A percentile compares a stretch with the other conserved stretches of the same genome.
Conservation (phyloP, 2,888 invertebrate genomes). For the Arenicola marina region DNA sequence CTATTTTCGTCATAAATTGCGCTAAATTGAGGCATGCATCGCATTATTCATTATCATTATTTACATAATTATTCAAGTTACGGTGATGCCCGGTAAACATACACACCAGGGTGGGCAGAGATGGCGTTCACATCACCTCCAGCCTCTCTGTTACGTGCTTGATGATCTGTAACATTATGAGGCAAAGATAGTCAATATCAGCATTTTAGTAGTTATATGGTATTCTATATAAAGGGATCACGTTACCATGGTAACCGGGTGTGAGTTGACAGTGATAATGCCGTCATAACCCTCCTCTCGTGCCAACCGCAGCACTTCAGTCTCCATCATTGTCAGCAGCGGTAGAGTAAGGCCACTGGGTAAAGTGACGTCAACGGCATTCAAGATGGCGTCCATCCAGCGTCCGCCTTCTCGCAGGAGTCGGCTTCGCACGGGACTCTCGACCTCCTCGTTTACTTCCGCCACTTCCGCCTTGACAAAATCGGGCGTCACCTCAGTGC, state of each 20-base stretch:
- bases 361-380: conserved; percentile 6
- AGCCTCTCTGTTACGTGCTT: no score
- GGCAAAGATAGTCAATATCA: no score
- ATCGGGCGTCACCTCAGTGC: conserved; percentile 10
- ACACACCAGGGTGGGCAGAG: no score
- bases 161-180: no score
- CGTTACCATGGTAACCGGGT: conserved; percentile 16
- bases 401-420: conserved; percentile 1
- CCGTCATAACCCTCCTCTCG: conserved; percentile 2
- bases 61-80: no score
- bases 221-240: no score
- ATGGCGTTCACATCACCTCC: no score
- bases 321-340: conserved; percentile 7
- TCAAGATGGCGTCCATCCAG: conserved; percentile 5
- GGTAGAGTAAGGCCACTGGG: neutral
- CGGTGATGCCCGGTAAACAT: no score
- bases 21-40: no score
- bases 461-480: conserved; percentile 14
- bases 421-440: conserved; percentile 8
- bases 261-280: conserved; percentile 13
- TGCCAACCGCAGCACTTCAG: neutral
- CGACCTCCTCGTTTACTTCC: conserved; percentile 14
- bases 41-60: no score
- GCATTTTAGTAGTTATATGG: no score
- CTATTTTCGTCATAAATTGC: no score